A percentile compares a stretch with the other conserved stretches of the same genome.
Evolutionary conservation across 2,888 invertebrate genomes (phyloP).

Genomic region (Stratiomys singularior): DNA sequence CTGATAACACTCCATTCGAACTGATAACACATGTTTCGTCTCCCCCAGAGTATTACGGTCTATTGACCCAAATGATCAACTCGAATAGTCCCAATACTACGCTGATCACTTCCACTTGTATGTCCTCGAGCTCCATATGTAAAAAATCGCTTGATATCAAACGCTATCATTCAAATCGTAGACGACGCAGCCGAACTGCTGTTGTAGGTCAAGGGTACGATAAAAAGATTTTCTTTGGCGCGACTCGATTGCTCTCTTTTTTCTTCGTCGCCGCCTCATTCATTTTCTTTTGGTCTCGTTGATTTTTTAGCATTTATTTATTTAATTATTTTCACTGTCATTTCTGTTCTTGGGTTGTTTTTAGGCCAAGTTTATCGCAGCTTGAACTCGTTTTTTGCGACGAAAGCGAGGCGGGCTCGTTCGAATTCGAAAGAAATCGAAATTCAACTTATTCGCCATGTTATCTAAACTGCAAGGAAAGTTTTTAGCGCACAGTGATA

Average conservation of each 20-base stretch:
- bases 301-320: too few relatives aligned
- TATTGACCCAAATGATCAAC: too few relatives aligned
- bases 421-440: background rate
- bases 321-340: slow-evolving; percentile 11
- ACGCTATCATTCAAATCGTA: slow-evolving; percentile 19
- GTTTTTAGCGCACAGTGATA: background rate
- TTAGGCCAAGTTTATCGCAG: slow-evolving; percentile 33
- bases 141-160: background rate
- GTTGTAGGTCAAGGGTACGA: slow-evolving; percentile 51
- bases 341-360: slow-evolving; percentile 9
- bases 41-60: too few relatives aligned
- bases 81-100: too few relatives aligned
- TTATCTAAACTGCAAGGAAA: slow-evolving; percentile 4
- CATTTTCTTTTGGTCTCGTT: background rate
- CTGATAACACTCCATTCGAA: too few relatives aligned
- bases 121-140: too few relatives aligned
- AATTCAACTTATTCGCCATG: background rate
- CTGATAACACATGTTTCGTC: too few relatives aligned
- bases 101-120: too few relatives aligned
- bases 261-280: background rate
- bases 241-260: slow-evolving; percentile 13
- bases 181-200: background rate
- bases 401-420: background rate
- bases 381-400: slow-evolving; percentile 38
- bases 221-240: slow-evolving; percentile 36